Evolutionary conservation across 2,797 vertebrate species (phyloP).

Genomic region (Sebastes itinus): DNA sequence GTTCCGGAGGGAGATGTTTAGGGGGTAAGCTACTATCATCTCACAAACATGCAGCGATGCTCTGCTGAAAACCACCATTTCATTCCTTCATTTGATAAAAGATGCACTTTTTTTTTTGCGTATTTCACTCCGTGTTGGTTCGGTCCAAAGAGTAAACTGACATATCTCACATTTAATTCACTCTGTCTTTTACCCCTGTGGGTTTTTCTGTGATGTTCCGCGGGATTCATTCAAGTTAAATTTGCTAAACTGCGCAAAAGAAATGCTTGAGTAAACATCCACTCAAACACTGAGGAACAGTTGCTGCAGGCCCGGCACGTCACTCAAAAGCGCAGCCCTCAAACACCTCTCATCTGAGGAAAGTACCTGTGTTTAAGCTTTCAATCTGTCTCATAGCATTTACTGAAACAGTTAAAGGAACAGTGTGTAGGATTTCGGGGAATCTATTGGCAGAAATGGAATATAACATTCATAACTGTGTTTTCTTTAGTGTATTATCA

Average conservation of each 20-base stretch:
- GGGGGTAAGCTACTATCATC: slow-evolving; percentile 27
- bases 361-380: slow-evolving; percentile 46
- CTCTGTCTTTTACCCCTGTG: not conserved
- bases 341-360: slow-evolving; percentile 24
- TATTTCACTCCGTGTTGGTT: not conserved
- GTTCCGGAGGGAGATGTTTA: slow-evolving; percentile 30
- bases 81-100: not conserved
- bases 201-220: slow-evolving; percentile 1
- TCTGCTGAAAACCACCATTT: not conserved
- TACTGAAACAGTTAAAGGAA: not conserved
- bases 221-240: not conserved
- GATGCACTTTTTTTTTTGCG: not conserved
- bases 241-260: slow-evolving; percentile 7
- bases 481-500: no score
- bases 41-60: slow-evolving; percentile 13
- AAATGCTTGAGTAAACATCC: slow-evolving; percentile 25
- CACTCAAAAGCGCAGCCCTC: slow-evolving; percentile 25
- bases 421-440: no score
- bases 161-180: not conserved
- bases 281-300: slow-evolving; percentile 14
- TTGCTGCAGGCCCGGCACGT: slow-evolving; percentile 26
- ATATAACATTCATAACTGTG: no score
- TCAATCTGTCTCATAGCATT: slow-evolving; percentile 11
- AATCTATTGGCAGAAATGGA: no score
- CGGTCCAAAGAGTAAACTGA: not conserved